Evolutionary conservation across 2,113 vertebrate species (phyloP).

Genomic region (Todiramphus chloris): DNA sequence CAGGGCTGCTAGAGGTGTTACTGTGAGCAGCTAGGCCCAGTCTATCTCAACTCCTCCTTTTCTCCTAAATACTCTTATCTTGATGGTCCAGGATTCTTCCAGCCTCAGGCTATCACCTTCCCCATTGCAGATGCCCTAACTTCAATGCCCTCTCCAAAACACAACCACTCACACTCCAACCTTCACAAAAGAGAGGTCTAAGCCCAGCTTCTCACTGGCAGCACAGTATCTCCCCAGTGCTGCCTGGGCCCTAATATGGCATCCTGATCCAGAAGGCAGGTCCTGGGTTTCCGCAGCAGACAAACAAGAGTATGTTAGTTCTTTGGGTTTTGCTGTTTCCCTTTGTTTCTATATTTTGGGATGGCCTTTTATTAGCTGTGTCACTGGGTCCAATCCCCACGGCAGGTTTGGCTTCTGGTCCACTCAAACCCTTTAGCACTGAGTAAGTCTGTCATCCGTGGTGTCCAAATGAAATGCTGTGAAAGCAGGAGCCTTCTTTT

Average conservation of each 20-base stretch:
- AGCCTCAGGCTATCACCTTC: background rate
- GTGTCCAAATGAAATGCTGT: background rate
- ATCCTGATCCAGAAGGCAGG: background rate
- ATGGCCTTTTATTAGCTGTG: background rate
- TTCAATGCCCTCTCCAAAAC: background rate
- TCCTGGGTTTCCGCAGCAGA: background rate
- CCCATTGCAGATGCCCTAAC: background rate
- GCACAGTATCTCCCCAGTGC: background rate
- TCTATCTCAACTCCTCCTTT: background rate
- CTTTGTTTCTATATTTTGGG: background rate
- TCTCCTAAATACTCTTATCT: background rate
- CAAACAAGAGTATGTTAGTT: background rate
- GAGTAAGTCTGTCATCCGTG: background rate
- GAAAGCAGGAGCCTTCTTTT: background rate
- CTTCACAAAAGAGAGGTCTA: background rate
- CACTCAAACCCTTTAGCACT: background rate
- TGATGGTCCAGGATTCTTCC: background rate
- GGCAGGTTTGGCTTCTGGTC: background rate
- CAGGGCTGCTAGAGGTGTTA: background rate
- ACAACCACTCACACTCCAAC: fast-evolving
- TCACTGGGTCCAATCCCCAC: background rate
- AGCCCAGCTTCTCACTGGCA: background rate
- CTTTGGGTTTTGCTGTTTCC: background rate
- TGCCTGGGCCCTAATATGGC: background rate
- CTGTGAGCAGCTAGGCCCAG: background rate